phyloP scores from a whole-genome alignment of 2,888 invertebrate species.

The Latrodectus elegans region DNA sequence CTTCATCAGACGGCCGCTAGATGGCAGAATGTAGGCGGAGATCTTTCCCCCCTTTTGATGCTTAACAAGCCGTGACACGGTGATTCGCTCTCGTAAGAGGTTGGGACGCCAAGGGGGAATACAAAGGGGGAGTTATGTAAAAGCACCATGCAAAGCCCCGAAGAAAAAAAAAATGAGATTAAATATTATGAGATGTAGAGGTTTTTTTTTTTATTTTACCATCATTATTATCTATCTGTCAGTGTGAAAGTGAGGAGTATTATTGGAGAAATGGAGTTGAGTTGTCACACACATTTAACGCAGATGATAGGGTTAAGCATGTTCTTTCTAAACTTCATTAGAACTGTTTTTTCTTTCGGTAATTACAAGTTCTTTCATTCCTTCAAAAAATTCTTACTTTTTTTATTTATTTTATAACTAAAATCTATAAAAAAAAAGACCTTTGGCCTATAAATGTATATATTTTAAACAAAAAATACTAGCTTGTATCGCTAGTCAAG shows the following conservation, averaged over 20 bases:
- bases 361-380: no score
- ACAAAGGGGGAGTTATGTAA: not conserved
- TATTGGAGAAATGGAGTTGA: not conserved
- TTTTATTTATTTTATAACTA: no score
- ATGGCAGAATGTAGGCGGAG: slow-evolving; percentile 13
- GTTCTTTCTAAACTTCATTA: no score
- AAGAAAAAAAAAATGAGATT: not conserved
- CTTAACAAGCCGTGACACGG: slow-evolving; percentile 53
- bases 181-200: not conserved
- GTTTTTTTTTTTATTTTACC: not conserved
- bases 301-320: not conserved
- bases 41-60: slow-evolving; percentile 19
- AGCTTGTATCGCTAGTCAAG: no score
- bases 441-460: no score
- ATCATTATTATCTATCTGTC: not conserved
- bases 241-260: not conserved
- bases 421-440: no score
- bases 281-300: not conserved
- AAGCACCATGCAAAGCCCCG: not conserved
- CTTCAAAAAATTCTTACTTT: no score
- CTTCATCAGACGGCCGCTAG: slow-evolving; percentile 39
- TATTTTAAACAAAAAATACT: no score
- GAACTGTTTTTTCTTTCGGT: no score
- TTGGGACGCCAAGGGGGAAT: not conserved
- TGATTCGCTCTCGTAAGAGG: not conserved